Conservation (phyloP, 2,888 invertebrate species). For the Eremobia ochroleuca region DNA sequence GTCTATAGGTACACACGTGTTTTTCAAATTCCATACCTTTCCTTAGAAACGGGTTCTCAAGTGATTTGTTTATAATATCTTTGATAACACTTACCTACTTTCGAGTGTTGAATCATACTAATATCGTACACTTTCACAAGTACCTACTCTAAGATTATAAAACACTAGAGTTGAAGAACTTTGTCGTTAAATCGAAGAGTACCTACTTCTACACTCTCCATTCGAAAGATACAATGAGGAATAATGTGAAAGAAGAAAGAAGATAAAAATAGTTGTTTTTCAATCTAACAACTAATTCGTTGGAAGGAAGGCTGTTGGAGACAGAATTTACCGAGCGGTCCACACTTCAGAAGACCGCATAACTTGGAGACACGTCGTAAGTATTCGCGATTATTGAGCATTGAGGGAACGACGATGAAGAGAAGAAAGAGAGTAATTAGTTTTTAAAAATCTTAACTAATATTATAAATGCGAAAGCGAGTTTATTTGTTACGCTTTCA, state of each 20-base stretch:
- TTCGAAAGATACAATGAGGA: not conserved
- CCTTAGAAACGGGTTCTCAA: not conserved
- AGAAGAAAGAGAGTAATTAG: not conserved
- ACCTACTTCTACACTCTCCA: not conserved
- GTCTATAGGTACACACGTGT: not conserved
- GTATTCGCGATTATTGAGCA: not conserved
- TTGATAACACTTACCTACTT: conserved; percentile 22
- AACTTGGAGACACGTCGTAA: not conserved
- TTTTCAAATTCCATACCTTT: not conserved
- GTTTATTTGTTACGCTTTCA: too few relatives aligned
- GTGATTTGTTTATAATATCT: conserved; percentile 9
- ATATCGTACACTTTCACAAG: conserved; percentile 11
- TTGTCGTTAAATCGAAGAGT: not conserved
- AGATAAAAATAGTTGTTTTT: not conserved
- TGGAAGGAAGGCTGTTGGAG: not conserved
- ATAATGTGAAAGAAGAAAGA: not conserved
- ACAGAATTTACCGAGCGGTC: not conserved
- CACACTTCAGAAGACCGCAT: not conserved
- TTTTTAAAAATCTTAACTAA: not conserved
- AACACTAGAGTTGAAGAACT: conserved; percentile 20
- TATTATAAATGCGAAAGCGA: too few relatives aligned
- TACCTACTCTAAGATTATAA: conserved; percentile 1
- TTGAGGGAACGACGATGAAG: not conserved
- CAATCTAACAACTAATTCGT: not conserved
- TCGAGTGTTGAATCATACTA: conserved; percentile 14